phyloP scores from a whole-genome alignment of 2,888 invertebrate species.

The Tupiocoris notatus region DNA sequence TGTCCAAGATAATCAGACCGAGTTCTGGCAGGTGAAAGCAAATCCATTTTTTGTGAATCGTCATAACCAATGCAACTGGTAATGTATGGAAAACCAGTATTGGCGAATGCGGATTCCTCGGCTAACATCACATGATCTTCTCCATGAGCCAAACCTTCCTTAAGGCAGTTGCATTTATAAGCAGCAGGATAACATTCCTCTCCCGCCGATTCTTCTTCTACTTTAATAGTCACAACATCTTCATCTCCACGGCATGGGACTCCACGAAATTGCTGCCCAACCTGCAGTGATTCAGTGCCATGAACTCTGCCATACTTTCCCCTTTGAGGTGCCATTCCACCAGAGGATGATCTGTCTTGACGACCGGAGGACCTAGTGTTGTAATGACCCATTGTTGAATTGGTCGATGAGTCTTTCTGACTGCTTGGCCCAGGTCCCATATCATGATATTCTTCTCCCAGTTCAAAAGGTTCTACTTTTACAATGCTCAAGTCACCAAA shows the following conservation, averaged over 20 bases:
- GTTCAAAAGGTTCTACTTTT: neutral
- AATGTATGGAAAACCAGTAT: neutral
- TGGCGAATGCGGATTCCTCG: neutral
- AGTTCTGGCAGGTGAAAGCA: too few relatives aligned
- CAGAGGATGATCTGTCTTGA: neutral
- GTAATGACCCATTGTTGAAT: neutral
- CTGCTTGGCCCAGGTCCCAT: neutral
- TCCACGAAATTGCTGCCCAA: neutral
- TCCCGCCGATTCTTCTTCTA: neutral
- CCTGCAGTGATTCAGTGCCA: neutral
- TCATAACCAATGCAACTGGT: neutral
- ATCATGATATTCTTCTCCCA: neutral
- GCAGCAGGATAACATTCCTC: neutral
- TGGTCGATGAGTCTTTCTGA: neutral
- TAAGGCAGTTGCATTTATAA: neutral
- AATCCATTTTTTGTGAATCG: too few relatives aligned
- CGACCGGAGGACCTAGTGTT: neutral
- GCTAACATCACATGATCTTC: neutral
- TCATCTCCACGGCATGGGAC: too few relatives aligned
- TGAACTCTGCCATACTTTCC: neutral
- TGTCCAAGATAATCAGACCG: too few relatives aligned
- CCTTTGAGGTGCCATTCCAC: neutral
- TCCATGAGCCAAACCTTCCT: too few relatives aligned
- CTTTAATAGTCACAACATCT: neutral
- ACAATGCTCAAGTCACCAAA: neutral